A percentile compares a stretch with the other conserved stretches of the same genome.
Conservation (phyloP, 2,797 vertebrate species). For the Takifugu ocellatus region DNA sequence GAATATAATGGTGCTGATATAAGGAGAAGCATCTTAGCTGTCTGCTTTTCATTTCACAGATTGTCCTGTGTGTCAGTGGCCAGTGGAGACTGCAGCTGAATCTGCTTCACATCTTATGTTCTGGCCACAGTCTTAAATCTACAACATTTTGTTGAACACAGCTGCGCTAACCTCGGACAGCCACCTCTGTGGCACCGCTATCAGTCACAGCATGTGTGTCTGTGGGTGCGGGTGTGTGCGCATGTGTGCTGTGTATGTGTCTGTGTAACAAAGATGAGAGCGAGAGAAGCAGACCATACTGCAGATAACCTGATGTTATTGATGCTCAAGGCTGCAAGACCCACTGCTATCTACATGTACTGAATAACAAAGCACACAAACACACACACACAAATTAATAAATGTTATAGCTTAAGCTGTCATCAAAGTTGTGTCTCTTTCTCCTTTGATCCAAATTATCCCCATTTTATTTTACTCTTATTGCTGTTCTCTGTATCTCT, state of each 20-base stretch:
- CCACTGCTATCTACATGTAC: conserved; percentile 77
- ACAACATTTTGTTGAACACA: conserved; percentile 62
- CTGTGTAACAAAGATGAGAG: conserved; percentile 37
- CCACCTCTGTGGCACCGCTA: conserved; percentile 63
- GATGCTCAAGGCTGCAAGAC: conserved; percentile 79
- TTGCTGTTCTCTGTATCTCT: conserved; percentile 23
- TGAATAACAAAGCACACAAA: conserved; percentile 66
- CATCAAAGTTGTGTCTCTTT: conserved; percentile 3
- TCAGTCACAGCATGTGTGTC: conserved; percentile 54
- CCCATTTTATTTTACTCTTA: background rate
- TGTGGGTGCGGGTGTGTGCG: conserved; percentile 50
- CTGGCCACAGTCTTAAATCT: conserved; percentile 58
- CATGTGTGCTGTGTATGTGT: conserved; percentile 30
- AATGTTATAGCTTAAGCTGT: background rate
- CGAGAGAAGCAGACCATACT: conserved; percentile 51
- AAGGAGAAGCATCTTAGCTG: background rate
- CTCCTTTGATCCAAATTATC: background rate
- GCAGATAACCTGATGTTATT: conserved; percentile 78
- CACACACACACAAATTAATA: conserved; percentile 24
- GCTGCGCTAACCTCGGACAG: conserved; percentile 59
- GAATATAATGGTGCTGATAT: background rate
- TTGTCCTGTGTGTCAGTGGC: conserved; percentile 3
- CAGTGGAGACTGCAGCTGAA: conserved; percentile 37
- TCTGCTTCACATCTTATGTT: conserved; percentile 56
- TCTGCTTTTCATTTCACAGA: background rate